A percentile compares a stretch with the other conserved stretches of the same genome.
phyloP scores from a whole-genome alignment of 2,888 invertebrate species.

The Chymomyza amoena region DNA sequence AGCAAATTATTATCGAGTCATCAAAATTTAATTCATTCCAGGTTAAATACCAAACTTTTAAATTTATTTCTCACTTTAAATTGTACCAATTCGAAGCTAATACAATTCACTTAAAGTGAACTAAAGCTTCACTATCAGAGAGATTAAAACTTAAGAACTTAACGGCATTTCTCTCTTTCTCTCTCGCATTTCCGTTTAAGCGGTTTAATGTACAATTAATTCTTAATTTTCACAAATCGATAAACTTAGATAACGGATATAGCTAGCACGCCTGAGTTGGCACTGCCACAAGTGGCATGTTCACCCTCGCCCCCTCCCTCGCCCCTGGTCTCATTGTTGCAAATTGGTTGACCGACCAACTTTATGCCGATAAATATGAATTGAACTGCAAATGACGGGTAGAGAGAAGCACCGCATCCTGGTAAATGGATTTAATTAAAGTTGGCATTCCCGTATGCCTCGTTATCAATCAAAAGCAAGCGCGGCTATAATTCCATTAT shows the following conservation, averaged over 20 bases:
- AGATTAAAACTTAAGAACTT: neutral
- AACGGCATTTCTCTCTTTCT: no score
- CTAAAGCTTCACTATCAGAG: neutral
- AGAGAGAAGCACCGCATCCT: neutral
- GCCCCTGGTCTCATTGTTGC: constrained; percentile 21
- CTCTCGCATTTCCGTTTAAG: neutral
- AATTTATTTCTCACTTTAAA: no score
- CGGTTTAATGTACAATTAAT: neutral
- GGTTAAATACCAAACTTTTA: no score
- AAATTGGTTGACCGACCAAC: constrained; percentile 32
- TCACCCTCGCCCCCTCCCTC: neutral
- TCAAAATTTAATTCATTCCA: no score
- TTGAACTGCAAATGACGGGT: neutral
- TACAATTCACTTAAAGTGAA: no score
- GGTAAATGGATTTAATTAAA: neutral
- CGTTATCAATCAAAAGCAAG: neutral
- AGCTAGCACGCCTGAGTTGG: neutral
- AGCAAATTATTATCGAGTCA: no score
- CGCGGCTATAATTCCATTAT: neutral
- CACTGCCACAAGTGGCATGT: neutral
- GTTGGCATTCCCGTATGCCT: neutral
- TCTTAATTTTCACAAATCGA: neutral
- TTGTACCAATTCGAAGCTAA: no score
- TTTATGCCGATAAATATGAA: neutral
- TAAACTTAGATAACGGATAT: neutral